These are phyloP conservation scores for Eulimnadia texana DNA, from an alignment of 1,140 invertebrate species.

Conservation along the genomic window DNA sequence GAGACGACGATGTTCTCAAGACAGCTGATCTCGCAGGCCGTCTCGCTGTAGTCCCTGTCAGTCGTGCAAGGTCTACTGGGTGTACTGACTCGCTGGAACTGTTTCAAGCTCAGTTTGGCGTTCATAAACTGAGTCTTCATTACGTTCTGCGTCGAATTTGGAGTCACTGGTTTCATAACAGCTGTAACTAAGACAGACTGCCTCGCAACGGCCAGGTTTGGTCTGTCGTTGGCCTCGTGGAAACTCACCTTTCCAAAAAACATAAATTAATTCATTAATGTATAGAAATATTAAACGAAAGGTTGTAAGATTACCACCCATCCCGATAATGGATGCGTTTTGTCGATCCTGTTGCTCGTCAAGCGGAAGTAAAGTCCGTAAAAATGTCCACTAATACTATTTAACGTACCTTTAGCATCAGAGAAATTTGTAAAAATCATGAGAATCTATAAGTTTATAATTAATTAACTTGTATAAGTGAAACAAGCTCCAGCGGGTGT, in stretches of 20 bases:
- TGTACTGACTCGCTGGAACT: background rate
- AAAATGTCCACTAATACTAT: conserved; percentile 4
- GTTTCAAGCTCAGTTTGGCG: background rate
- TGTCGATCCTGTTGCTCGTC: background rate
- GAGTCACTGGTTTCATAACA: background rate
- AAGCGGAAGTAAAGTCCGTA: conserved; percentile 2
- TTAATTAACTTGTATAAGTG: conserved; percentile 2
- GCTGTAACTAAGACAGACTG: background rate
- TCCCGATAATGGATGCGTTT: background rate
- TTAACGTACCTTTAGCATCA: background rate
- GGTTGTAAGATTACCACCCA: conserved; percentile 1
- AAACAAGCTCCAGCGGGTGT: conserved; percentile 1
- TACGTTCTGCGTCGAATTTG: background rate
- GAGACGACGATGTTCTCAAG: background rate
- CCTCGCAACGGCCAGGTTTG: background rate
- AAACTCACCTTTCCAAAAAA: background rate
- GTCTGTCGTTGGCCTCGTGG: background rate
- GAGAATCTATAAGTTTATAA: background rate
- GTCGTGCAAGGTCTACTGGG: background rate
- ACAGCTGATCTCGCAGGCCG: conserved; percentile 1
- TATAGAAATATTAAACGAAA: no score
- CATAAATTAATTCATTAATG: no score
- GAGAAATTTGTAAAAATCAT: background rate
- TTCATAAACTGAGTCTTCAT: conserved; percentile 2
- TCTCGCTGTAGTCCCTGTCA: background rate